These are phyloP conservation scores for Micromussa lordhowensis DNA, from an alignment of 92 coral and sea anemone genomes.

Conservation along the genomic window DNA sequence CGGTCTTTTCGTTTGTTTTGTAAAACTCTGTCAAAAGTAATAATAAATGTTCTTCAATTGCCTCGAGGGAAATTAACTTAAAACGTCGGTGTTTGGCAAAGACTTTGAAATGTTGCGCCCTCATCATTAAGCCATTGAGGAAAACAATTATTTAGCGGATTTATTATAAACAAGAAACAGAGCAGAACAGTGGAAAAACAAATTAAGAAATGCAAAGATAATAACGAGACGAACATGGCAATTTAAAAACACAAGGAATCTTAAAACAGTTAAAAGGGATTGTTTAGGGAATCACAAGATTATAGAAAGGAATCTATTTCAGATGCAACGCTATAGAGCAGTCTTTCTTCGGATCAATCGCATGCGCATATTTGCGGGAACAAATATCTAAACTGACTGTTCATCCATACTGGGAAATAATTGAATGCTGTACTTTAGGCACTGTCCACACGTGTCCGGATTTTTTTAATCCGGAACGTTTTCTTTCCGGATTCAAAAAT, in stretches of 20 bases:
- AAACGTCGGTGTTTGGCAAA: neutral
- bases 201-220: neutral
- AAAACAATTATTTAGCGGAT: neutral
- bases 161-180: neutral
- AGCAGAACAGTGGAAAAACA: neutral
- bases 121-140: neutral
- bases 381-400: too few relatives aligned
- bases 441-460: too few relatives aligned
- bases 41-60: slow-evolving; percentile 7
- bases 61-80: slow-evolving; percentile 30
- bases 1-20: slow-evolving; percentile 20
- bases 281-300: too few relatives aligned
- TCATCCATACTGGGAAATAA: too few relatives aligned
- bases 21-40: slow-evolving; percentile 17
- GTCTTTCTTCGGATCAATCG: neutral
- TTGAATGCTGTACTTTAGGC: too few relatives aligned
- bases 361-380: neutral
- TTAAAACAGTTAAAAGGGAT: too few relatives aligned
- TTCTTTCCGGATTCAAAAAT: too few relatives aligned
- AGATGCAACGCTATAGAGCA: neutral
- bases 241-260: neutral
- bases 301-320: neutral
- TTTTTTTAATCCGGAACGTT: too few relatives aligned
- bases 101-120: neutral
- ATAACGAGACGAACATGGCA: neutral